These are phyloP conservation scores for Campoletis sonorensis DNA, from an alignment of 1,140 invertebrate species.

Conservation along the genomic window DNA sequence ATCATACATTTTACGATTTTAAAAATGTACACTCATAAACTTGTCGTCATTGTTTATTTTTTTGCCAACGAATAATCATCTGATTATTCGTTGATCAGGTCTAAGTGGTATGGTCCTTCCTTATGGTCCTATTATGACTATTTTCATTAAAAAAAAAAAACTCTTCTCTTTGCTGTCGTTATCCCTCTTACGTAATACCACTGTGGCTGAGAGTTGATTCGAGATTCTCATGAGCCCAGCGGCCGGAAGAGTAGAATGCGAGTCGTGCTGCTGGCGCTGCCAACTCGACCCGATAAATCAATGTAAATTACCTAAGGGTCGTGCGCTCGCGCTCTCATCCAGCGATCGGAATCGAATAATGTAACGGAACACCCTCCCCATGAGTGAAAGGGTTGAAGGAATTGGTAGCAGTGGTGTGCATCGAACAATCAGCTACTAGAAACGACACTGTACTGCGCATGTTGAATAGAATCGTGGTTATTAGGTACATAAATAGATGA, in stretches of 20 bases:
- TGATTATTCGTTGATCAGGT: no score
- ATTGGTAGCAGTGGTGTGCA: not conserved
- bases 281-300: conserved; percentile 57
- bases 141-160: no score
- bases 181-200: not conserved
- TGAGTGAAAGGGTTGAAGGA: not conserved
- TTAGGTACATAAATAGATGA: conserved; percentile 51
- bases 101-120: not conserved
- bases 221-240: conserved; percentile 13
- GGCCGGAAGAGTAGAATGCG: not conserved
- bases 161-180: not conserved
- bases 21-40: no score
- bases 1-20: no score
- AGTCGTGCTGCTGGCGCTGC: not conserved
- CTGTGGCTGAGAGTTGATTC: conserved; percentile 35
- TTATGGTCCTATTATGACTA: not conserved
- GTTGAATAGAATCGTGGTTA: conserved; percentile 43
- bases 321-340: conserved; percentile 24
- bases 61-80: no score
- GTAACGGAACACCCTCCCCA: conserved; percentile 48
- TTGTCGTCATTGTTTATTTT: no score
- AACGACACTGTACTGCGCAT: not conserved
- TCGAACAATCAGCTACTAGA: not conserved
- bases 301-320: conserved; percentile 58
- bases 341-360: conserved; percentile 61